Conservation (phyloP, 2,888 invertebrate species). For the Hydraecia micacea region DNA sequence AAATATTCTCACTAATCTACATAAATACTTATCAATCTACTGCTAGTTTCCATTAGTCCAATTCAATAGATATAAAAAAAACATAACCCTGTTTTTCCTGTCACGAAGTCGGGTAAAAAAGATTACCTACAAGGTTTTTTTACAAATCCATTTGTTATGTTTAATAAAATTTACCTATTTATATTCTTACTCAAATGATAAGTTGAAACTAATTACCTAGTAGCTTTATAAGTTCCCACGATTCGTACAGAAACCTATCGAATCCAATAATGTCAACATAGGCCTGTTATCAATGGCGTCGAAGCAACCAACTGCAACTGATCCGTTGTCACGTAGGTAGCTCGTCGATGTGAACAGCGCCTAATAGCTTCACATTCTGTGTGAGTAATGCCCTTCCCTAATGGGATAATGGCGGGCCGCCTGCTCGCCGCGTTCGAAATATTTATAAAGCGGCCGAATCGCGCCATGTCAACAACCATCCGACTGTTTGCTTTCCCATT, state of each 20-base stretch:
- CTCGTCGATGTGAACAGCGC: slow-evolving; percentile 70
- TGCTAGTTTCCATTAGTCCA: slow-evolving; percentile 10
- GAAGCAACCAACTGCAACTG: slow-evolving; percentile 45
- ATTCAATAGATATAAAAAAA: neutral
- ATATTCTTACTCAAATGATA: neutral
- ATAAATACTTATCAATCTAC: slow-evolving; percentile 13
- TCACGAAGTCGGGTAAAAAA: no score
- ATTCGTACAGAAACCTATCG: neutral
- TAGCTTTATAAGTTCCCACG: neutral
- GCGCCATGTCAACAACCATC: slow-evolving; percentile 82
- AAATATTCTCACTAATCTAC: slow-evolving; percentile 27
- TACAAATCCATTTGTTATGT: neutral
- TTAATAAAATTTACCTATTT: neutral
- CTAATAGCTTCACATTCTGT: slow-evolving; percentile 85
- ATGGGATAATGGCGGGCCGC: slow-evolving; percentile 86
- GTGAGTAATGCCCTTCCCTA: slow-evolving; percentile 87
- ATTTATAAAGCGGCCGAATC: slow-evolving; percentile 87
- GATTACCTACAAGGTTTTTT: no score
- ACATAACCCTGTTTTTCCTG: neutral
- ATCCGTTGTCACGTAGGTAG: slow-evolving; percentile 58
- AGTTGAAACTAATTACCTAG: neutral
- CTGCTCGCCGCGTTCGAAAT: slow-evolving; percentile 81
- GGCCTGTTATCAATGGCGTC: slow-evolving; percentile 41
- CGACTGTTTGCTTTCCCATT: slow-evolving; percentile 86
- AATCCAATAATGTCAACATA: slow-evolving; percentile 20